Base-by-base conservation (phyloP, 1,140 invertebrate species). In the Camponotus pennsylvanicus region DNA sequence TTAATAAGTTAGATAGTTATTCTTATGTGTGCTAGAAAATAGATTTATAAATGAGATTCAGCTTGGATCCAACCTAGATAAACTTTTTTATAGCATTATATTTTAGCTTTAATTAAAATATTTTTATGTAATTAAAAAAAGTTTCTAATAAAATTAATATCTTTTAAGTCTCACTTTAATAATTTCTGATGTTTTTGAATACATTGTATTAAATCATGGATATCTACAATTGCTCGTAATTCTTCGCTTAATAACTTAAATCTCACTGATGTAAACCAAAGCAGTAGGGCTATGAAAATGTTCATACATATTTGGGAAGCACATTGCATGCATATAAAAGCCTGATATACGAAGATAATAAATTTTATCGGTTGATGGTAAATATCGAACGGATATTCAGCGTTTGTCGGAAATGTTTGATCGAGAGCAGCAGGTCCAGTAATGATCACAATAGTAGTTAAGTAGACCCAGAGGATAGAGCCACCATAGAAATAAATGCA, bases 371-470 rank as follows among this genome's bases (percentile, higher is more conserved):
- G 66, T 15, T 80, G 34, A 15, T 42, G 40, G 64, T 88, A 59
- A 4, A 86, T 15, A 21, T 45, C 3, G 21, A 89, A 89, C 7
- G 88, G 88, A 42, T 63, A 86, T 40, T 73, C 69, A 0, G 77
- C 63, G 37, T 11, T 49, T 27, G 27, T 61, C 34, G 59, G 66
- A 18, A 75, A 89, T 11, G 70, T 69, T 55, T 90, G 79, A 9
- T 63, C 18, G 3, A 88, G 57, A 15, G 91, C 18, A 21, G 90
- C 13, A 21, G 92, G 88, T 40, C 84, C 82, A 37, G 89, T 40
- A 1, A 89, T 84, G 34, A 91, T 85, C 1, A 75, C 42, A 11
- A 87, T 1, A 34, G 82, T 80, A 32, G 88, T 89, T 1, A 88
- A 8, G 9, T 89, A 93, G n/a, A 85, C 52, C 66, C 90, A 88